Conservation (phyloP, 2,113 vertebrate genomes). For the Lophura nycthemera region DNA sequence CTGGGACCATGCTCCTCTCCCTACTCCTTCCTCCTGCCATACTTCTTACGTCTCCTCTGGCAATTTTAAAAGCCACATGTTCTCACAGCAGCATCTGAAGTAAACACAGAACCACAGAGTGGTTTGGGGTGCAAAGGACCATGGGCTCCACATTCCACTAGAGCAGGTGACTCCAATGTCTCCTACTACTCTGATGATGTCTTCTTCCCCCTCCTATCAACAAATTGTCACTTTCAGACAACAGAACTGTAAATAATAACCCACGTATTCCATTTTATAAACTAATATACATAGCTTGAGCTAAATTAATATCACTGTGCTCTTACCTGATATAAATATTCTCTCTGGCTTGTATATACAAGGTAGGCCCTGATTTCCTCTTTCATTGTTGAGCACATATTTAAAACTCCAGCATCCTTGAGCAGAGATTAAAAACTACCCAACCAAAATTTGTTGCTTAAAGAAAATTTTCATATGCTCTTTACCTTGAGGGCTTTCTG, state of each 20-base stretch:
- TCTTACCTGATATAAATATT: not conserved
- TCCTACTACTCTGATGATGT: not conserved
- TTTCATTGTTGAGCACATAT: not conserved
- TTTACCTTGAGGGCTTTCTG: slow-evolving; percentile 96
- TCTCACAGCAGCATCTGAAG: not conserved
- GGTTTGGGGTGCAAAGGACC: not conserved
- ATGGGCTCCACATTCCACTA: not conserved
- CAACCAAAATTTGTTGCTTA: not conserved
- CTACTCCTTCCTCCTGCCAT: not conserved
- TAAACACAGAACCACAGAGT: not conserved
- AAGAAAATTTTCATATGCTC: not conserved
- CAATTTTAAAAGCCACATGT: not conserved
- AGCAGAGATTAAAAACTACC: not conserved
- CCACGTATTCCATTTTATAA: not conserved
- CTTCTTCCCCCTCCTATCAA: not conserved
- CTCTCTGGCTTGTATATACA: not conserved
- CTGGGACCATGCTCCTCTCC: not conserved
- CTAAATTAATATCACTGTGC: not conserved
- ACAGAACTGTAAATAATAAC: not conserved
- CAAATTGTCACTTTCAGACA: not conserved
- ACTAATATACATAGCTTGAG: not conserved
- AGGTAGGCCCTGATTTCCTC: not conserved
- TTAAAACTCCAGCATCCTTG: not conserved
- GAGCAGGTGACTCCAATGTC: not conserved
- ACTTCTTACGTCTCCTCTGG: not conserved